Conservation (phyloP, 2,797 vertebrate genomes). For the Enteromius trimaculatus region DNA sequence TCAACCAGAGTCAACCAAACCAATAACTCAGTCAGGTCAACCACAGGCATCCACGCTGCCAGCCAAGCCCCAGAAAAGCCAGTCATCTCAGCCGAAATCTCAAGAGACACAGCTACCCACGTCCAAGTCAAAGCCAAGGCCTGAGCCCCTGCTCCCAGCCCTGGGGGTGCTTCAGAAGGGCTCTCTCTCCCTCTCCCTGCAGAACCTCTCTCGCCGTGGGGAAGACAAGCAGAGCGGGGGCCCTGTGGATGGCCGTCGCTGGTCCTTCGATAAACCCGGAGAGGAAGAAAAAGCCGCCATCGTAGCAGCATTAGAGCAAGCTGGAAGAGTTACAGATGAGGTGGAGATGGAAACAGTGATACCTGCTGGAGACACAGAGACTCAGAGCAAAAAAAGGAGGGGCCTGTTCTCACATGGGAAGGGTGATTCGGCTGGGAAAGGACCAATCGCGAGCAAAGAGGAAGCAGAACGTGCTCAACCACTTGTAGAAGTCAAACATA, state of each 20-base stretch:
- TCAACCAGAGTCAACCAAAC: conserved; percentile 46
- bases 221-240: conserved; percentile 65
- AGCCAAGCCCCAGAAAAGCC: conserved; percentile 37
- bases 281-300: conserved; percentile 80
- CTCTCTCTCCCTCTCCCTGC: conserved; percentile 77
- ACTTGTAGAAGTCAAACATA: conserved; percentile 78
- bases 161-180: conserved; percentile 75
- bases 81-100: conserved; percentile 13
- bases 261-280: conserved; percentile 80
- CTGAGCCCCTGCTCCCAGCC: conserved; percentile 69
- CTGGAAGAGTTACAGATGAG: conserved; percentile 71
- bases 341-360: conserved; percentile 69
- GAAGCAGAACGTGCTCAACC: conserved; percentile 52
- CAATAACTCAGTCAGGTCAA: conserved; percentile 37
- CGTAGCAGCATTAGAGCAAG: conserved; percentile 75
- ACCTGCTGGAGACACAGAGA: conserved; percentile 53
- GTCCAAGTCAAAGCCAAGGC: conserved; percentile 45
- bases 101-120: conserved; percentile 18
- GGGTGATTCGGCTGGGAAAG: conserved; percentile 71
- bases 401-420: conserved; percentile 81
- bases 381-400: conserved; percentile 73
- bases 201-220: conserved; percentile 69
- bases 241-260: conserved; percentile 72
- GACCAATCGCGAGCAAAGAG: conserved; percentile 62
- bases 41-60: conserved; percentile 31